A percentile compares a stretch with the other conserved stretches of the same genome.
phyloP scores from a whole-genome alignment of 2,113 vertebrate species.

The Peromyscus maniculatus region DNA sequence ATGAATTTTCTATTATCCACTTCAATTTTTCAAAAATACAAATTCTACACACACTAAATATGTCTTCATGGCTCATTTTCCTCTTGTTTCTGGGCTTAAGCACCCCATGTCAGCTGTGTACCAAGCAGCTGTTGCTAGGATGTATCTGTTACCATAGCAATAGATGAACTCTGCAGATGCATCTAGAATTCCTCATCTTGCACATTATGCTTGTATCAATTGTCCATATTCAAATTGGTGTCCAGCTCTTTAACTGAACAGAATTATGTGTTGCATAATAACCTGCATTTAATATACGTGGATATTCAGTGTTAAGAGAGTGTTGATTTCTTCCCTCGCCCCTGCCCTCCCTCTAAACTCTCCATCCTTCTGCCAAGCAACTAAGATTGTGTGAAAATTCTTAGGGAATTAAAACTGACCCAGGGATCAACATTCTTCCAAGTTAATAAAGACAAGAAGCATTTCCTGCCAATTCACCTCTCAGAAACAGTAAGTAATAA shows the following conservation, averaged over 20 bases:
- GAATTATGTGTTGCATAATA: neutral
- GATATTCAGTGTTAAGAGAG: neutral
- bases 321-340: neutral
- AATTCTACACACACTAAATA: constrained; percentile 46
- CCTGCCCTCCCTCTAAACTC: neutral
- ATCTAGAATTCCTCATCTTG: constrained; percentile 63
- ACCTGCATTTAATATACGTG: neutral
- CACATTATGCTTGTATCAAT: constrained; percentile 16
- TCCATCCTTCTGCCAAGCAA: neutral
- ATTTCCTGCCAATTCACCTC: neutral
- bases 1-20: constrained; percentile 29
- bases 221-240: constrained; percentile 45
- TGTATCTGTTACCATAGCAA: constrained; percentile 81
- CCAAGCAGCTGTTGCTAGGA: constrained; percentile 82
- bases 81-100: constrained; percentile 66
- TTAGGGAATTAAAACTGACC: neutral
- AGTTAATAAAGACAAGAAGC: constrained; percentile 32
- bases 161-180: constrained; percentile 74
- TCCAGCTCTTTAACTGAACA: constrained; percentile 22
- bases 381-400: neutral
- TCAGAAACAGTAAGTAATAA: constrained; percentile 29
- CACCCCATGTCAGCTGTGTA: constrained; percentile 46
- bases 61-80: constrained; percentile 69
- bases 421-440: neutral
- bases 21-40: constrained; percentile 60